phyloP scores from a whole-genome alignment of 2,113 vertebrate genomes.

The Leptodactylus fuscus region DNA sequence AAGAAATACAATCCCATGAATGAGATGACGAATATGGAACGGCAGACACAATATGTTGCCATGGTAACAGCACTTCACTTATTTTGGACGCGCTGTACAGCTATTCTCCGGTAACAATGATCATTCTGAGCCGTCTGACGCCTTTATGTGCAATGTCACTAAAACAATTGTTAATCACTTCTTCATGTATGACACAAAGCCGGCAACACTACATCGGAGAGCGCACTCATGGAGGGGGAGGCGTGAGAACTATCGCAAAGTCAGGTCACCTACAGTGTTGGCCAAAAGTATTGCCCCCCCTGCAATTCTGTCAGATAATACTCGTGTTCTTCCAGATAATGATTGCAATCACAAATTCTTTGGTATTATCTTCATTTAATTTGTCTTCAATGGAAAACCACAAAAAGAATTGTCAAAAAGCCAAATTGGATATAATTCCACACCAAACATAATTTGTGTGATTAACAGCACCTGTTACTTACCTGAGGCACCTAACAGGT shows the following conservation, averaged over 20 bases:
- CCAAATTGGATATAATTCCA: no score
- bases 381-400: no score
- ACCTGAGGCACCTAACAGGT: no score
- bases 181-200: not conserved
- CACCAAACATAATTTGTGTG: no score
- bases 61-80: conserved; percentile 17
- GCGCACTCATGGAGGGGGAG: not conserved
- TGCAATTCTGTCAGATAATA: no score
- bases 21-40: conserved; percentile 1
- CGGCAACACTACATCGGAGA: not conserved
- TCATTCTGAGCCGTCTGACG: not conserved
- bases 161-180: not conserved
- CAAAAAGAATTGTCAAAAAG: no score
- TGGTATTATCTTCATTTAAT: no score
- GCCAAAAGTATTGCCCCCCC: no score
- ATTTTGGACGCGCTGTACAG: not conserved
- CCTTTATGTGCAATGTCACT: conserved; percentile 1
- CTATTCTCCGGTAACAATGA: conserved; percentile 22
- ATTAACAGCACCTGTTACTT: no score
- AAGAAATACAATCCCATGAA: not conserved
- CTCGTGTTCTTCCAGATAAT: no score
- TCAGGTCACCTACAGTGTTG: no score
- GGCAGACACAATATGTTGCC: conserved; percentile 6
- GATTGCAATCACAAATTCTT: no score
- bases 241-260: not conserved